Conservation (phyloP, 2,797 vertebrate genomes). For the Craterocephalus amniculus region DNA sequence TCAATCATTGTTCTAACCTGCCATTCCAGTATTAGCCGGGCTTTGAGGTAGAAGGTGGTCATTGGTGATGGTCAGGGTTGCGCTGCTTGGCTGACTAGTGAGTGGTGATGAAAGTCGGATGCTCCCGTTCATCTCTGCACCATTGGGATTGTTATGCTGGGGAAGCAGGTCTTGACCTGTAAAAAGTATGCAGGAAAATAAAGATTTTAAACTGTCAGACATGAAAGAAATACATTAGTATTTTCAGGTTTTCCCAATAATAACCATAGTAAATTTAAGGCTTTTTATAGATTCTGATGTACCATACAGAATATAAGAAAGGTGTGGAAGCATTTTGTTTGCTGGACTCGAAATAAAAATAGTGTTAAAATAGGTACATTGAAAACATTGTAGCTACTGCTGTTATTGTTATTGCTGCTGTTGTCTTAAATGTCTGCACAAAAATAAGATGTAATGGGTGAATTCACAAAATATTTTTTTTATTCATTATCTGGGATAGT, state of each 20-base stretch:
- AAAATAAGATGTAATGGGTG: neutral
- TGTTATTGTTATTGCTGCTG: neutral
- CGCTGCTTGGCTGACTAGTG: conserved; percentile 75
- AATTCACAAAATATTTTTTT: neutral
- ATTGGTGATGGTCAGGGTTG: conserved; percentile 86
- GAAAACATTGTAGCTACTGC: neutral
- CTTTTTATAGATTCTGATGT: neutral
- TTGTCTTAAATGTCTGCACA: neutral
- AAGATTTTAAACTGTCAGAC: neutral
- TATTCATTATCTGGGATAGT: neutral
- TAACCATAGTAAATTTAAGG: neutral
- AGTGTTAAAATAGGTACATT: no score
- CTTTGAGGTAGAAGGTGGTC: conserved; percentile 91
- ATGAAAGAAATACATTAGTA: neutral
- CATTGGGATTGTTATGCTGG: conserved; percentile 78
- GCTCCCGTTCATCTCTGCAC: conserved; percentile 82
- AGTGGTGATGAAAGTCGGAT: conserved; percentile 84
- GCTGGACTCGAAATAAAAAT: no score
- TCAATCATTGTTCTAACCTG: conserved; percentile 75
- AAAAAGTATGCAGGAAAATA: neutral
- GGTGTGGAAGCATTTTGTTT: no score
- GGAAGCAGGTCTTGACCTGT: conserved; percentile 90
- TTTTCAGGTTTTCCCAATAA: neutral
- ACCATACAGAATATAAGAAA: no score
- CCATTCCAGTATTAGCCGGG: conserved; percentile 77